Evolutionary conservation across 2,888 invertebrate genomes (phyloP), one percentile per base, ranked within the genome.

Genomic region (Abscondita cerata): DNA sequence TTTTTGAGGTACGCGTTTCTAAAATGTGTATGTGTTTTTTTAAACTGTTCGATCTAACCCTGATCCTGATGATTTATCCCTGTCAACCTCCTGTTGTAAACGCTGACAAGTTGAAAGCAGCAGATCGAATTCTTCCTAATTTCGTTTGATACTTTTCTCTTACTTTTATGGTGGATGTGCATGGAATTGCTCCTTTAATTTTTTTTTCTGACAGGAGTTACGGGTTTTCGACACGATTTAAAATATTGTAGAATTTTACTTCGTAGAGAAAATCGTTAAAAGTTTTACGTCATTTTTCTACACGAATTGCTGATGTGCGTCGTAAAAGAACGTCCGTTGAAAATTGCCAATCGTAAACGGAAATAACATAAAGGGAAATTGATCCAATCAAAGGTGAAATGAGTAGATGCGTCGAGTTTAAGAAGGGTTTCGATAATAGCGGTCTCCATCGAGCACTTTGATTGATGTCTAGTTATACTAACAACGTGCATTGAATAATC

Each of bases 301-400:
- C 12, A 36, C n/a, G 11, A 36, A n/a, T 36, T 9, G 11, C n/a
- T n/a, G 31, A 31, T 50, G n/a, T 19, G 12, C n/a, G 16, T 36
- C 44, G 16, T 46, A 54, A 54, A 44, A 46, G 36, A 36, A 12
- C 36, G 36, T 9, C 36, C 36, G 36, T 36, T 9, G 4, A 36
- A 36, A 36, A 36, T 36, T 36, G 15, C 9, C 15, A 46, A 36
- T 34, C 19, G 54, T 11, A 54, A 54, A 46, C 46, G 54, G 54
- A 54, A 54, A 54, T 44, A 54, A 36, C 54, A 44, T 54, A 54
- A 54, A 48, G 15, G 48, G 48, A 40, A 56, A 56, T 25, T 47
- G 47, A 55, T 47, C n/a, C 56, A 56, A 56, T 50, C 48, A 50
- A 50, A 51, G 57, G 40, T 25, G n/a, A 18, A 57, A 57, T 51